Conservation (phyloP, 2,888 invertebrate species). For the Branchipolynoe longqiensis region DNA sequence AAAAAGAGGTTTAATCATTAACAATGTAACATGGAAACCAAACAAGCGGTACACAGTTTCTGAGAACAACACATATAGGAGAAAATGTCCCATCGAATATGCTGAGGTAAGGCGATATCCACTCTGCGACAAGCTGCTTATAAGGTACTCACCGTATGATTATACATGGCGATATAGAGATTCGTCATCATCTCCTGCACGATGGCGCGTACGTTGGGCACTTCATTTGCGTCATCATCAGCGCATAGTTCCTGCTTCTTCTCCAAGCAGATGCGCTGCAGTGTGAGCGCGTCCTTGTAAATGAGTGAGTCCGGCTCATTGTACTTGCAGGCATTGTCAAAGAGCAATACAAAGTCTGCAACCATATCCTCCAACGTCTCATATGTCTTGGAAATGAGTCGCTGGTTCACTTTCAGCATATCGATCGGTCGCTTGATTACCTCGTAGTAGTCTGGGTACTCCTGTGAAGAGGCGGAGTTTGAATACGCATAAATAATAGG, state of each 20-base stretch:
- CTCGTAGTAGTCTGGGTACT: constrained; percentile 97
- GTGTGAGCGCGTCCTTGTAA: constrained; percentile 95
- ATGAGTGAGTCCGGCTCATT: constrained; percentile 98
- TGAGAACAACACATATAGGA: too few relatives aligned
- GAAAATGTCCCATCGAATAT: too few relatives aligned
- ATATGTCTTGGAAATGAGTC: constrained; percentile 93
- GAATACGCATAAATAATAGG: too few relatives aligned
- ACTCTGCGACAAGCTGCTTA: too few relatives aligned
- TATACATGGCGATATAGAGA: constrained; percentile 95
- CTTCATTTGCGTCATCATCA: constrained; percentile 86
- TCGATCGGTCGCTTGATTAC: constrained; percentile 97
- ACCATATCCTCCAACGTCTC: constrained; percentile 91
- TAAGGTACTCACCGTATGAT: constrained; percentile 87
- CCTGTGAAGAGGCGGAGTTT: constrained; percentile 84
- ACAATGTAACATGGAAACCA: too few relatives aligned
- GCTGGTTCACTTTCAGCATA: constrained; percentile 93
- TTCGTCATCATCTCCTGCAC: constrained; percentile 95
- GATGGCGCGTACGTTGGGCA: constrained; percentile 91
- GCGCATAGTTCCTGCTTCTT: constrained; percentile 92
- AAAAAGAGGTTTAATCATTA: too few relatives aligned
- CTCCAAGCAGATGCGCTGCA: constrained; percentile 94
- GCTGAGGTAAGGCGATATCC: too few relatives aligned
- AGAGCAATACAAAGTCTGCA: constrained; percentile 94
- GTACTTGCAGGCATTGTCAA: constrained; percentile 96
- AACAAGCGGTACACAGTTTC: too few relatives aligned